These are phyloP conservation scores for Epizoanthus rinbou DNA, from an alignment of 92 coral and sea anemone genomes.

Conservation along the genomic window DNA sequence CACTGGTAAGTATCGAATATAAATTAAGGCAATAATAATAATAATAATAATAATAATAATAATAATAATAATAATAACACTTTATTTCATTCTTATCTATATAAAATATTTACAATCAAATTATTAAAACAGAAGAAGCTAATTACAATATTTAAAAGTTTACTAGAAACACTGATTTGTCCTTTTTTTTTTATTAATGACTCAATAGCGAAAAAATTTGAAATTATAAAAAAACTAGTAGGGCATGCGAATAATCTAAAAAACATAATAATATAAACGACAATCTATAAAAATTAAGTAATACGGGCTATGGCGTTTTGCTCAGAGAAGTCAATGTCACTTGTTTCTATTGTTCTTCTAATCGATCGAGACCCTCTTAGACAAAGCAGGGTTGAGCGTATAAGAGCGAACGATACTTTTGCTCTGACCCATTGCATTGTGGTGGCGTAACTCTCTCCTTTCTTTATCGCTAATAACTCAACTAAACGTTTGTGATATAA, in stretches of 20 bases:
- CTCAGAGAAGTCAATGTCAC: neutral
- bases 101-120: slow-evolving; percentile 16
- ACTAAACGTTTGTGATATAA: slow-evolving; percentile 35
- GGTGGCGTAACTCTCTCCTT: slow-evolving; percentile 15
- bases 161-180: slow-evolving; percentile 19
- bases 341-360: slow-evolving; percentile 19
- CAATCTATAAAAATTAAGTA: slow-evolving; percentile 12
- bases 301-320: slow-evolving; percentile 19
- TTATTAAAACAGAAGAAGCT: slow-evolving; percentile 14
- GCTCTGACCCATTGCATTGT: slow-evolving; percentile 32
- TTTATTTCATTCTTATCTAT: slow-evolving; percentile 15
- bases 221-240: slow-evolving; percentile 18
- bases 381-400: slow-evolving; percentile 42
- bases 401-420: slow-evolving; percentile 37
- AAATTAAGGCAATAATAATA: too few species aligned
- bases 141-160: slow-evolving; percentile 17
- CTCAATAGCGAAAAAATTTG: slow-evolving; percentile 10
- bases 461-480: slow-evolving; percentile 26
- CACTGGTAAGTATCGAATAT: too few species aligned
- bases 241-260: slow-evolving; percentile 18
- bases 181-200: neutral
- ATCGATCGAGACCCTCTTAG: slow-evolving; percentile 29
- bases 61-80: neutral
- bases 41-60: too few species aligned
- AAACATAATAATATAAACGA: slow-evolving; percentile 14